Evolutionary conservation across 1,140 invertebrate genomes (phyloP).

Genomic region (Heliothis subflexa): DNA sequence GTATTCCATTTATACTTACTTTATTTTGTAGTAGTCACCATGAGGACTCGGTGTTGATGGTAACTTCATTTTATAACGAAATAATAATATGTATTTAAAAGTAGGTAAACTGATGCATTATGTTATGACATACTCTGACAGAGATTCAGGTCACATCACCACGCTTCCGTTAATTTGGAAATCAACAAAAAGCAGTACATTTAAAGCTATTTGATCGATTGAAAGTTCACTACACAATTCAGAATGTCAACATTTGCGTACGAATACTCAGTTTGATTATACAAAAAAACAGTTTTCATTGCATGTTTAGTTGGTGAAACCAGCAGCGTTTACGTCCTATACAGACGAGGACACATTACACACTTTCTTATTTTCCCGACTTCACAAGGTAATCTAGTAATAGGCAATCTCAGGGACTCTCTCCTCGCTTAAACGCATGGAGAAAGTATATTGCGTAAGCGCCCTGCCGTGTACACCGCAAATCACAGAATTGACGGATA

Average conservation of each 20-base stretch:
- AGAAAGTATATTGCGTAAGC: slow-evolving; percentile 78
- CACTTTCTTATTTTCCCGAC: slow-evolving; percentile 67
- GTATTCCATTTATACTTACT: too few relatives aligned
- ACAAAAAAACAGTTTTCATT: slow-evolving; percentile 43
- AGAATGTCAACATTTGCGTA: slow-evolving; percentile 29
- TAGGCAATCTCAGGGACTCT: slow-evolving; percentile 76
- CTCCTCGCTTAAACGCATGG: slow-evolving; percentile 69
- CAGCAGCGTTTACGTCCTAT: slow-evolving; percentile 53
- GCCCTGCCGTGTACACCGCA: slow-evolving; percentile 66
- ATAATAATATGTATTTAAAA: too few relatives aligned
- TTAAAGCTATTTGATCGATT: neutral
- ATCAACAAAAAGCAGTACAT: neutral
- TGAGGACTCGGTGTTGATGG: too few relatives aligned
- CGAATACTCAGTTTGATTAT: slow-evolving; percentile 34
- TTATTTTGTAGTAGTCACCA: too few relatives aligned
- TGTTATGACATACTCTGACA: too few relatives aligned
- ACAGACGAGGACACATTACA: slow-evolving; percentile 57
- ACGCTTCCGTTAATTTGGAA: neutral
- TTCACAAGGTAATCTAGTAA: slow-evolving; percentile 73
- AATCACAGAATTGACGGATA: slow-evolving; percentile 64
- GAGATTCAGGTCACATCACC: neutral
- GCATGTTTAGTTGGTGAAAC: slow-evolving; percentile 52
- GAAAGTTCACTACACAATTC: slow-evolving; percentile 5
- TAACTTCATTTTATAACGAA: too few relatives aligned
- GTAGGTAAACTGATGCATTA: too few relatives aligned